phyloP scores from a whole-genome alignment of 1,140 invertebrate species.

The Eciton burchellii region DNA sequence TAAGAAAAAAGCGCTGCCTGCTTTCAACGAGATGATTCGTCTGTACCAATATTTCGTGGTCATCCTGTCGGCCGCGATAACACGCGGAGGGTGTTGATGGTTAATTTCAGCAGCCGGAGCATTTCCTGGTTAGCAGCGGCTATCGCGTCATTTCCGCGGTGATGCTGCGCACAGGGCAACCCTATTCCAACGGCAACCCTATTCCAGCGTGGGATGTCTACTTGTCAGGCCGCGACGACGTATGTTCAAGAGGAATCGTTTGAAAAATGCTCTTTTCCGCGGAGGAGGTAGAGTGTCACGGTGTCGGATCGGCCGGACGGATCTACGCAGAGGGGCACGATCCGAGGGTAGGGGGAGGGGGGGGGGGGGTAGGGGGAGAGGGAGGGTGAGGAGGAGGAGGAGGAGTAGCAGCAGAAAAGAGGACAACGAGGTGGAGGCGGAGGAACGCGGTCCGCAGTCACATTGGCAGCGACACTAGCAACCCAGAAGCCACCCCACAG shows the following conservation, averaged over 20 bases:
- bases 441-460: conserved; percentile 66
- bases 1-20: neutral
- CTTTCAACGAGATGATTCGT: conserved; percentile 5
- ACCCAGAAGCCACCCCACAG: conserved; percentile 74
- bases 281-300: conserved; percentile 43
- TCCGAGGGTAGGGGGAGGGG: neutral
- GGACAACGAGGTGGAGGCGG: conserved; percentile 39
- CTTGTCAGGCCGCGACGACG: conserved; percentile 52
- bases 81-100: neutral
- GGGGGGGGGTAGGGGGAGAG: conserved; percentile 10
- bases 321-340: conserved; percentile 12
- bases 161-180: neutral
- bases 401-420: conserved; percentile 50
- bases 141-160: conserved; percentile 38
- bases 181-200: conserved; percentile 33
- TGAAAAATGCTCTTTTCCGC: conserved; percentile 70
- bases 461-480: conserved; percentile 73
- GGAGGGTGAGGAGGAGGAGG: neutral
- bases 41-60: conserved; percentile 12
- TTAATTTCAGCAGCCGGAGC: conserved; percentile 25
- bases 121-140: neutral
- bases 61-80: conserved; percentile 21
- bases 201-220: conserved; percentile 30
- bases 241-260: conserved; percentile 60
- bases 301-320: conserved; percentile 44